phyloP scores from a whole-genome alignment of 1,140 invertebrate genomes.

The Psix sp. region DNA sequence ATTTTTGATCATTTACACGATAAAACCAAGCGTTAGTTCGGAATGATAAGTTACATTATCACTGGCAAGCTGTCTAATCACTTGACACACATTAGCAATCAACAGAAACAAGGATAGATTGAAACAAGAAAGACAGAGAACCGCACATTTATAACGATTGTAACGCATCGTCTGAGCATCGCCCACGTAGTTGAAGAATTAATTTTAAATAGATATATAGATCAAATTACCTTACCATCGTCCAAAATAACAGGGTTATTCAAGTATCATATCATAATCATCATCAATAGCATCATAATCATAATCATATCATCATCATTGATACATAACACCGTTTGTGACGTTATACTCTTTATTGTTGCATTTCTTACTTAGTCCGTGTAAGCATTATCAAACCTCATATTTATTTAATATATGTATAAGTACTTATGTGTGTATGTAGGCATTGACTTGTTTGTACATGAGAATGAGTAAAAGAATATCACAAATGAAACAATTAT shows the following conservation, averaged over 20 bases:
- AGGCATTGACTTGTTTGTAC: neutral
- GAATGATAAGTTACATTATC: too few relatives aligned
- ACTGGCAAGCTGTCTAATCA: too few relatives aligned
- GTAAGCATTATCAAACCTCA: neutral
- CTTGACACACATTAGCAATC: too few relatives aligned
- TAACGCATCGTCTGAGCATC: neutral
- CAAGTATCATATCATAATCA: conserved; percentile 37
- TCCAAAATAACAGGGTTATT: conserved; percentile 15
- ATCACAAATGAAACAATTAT: conserved; percentile 14
- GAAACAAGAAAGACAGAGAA: neutral
- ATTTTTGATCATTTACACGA: too few relatives aligned
- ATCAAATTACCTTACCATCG: conserved; percentile 63
- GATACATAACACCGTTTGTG: conserved; percentile 34
- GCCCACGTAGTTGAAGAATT: conserved; percentile 3
- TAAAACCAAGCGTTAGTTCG: too few relatives aligned
- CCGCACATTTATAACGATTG: neutral
- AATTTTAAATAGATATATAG: conserved; percentile 30
- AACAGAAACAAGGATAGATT: neutral
- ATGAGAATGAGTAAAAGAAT: neutral
- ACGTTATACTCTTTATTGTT: conserved; percentile 43
- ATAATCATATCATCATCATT: conserved; percentile 52
- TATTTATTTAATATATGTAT: conserved; percentile 4
- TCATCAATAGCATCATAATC: conserved; percentile 24
- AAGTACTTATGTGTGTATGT: conserved; percentile 2
- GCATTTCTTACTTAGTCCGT: conserved; percentile 10